Evolutionary conservation across 23 tunicate genomes (phyloP), one percentile per base, ranked within the genome.

Genomic region (Halocynthia roretzi): DNA sequence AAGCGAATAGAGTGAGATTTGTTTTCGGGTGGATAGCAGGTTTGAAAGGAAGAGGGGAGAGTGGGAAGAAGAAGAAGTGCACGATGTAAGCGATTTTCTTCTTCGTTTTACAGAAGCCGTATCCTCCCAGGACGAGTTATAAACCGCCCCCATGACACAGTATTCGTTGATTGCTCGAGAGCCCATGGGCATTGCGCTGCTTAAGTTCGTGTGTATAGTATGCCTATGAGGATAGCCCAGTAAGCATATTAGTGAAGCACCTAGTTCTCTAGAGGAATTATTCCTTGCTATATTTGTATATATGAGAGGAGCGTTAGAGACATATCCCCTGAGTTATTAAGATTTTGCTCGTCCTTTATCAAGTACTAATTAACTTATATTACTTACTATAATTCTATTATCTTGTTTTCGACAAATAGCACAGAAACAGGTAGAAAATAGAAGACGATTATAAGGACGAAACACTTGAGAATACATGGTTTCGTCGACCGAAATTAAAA

Each of bases 81-180:
- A 64, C 56, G 70, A 65, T 65, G 70, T 48, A 65, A 65, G 70
- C 19, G 70, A 44, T 44, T 54, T 50, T 2, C 56, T 53, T 74
- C 78, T 74, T 74, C 56, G 56, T 54, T 19, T 74, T 52, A 54
- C 78, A 17, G 17, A 22, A 10, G 31, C 62, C 4, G 62, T 74
- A 74, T 74, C 78, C 78, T 74, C 78, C 49, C 22, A 74, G 78
- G 78, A 74, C 64, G 78, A 74, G 64, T 54, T 74, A 74, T 74
- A 74, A 74, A 64, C 78, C 19, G 56, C 64, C 78, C 78, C 78
- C 78, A 74, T 8, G 55, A 64, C 78, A 64, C 64, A 74, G 22
- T 10, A 53, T 44, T 53, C 40, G 56, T 53, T 74, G 78, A 50
- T 74, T 74, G 55, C 21, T 52, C 49, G 50, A 19, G 64, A 74